A percentile compares a stretch with the other conserved stretches of the same genome.
phyloP scores from a whole-genome alignment of 64 coral and sea anemone genomes.

The Porites lutea region DNA sequence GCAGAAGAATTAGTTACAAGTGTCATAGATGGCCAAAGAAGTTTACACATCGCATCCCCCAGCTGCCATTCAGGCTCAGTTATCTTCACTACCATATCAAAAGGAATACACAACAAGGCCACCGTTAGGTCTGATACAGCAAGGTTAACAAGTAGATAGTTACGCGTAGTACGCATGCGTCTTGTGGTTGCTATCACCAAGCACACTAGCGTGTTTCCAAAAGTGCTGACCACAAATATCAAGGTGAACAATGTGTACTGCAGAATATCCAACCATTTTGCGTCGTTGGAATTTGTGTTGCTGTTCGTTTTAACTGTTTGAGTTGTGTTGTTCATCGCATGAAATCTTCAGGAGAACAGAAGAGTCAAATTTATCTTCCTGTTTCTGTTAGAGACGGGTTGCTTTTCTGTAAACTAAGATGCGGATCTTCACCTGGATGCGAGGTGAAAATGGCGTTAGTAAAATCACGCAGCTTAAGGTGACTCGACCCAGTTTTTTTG shows the following conservation, averaged over 20 bases:
- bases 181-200: conserved; percentile 59
- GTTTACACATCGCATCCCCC: conserved; percentile 52
- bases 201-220: conserved; percentile 73
- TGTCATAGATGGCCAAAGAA: conserved; percentile 75
- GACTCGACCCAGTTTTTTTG: too few relatives aligned
- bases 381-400: too few relatives aligned
- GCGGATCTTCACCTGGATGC: too few relatives aligned
- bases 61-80: conserved; percentile 30
- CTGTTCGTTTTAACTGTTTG: neutral
- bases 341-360: neutral
- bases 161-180: conserved; percentile 85
- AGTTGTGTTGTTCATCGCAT: neutral
- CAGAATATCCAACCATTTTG: conserved; percentile 34
- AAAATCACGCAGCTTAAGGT: too few relatives aligned
- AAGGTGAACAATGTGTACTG: conserved; percentile 48
- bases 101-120: conserved; percentile 67
- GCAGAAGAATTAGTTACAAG: conserved; percentile 69
- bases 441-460: too few relatives aligned
- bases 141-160: conserved; percentile 85
- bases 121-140: conserved; percentile 84
- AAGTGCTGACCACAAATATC: conserved; percentile 41
- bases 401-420: too few relatives aligned
- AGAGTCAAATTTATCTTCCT: too few relatives aligned
- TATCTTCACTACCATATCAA: conserved; percentile 58
- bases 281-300: neutral